These are phyloP conservation scores for Pipistrellus pygmaeus DNA, from an alignment of 2,797 vertebrate species.

Conservation along the genomic window DNA sequence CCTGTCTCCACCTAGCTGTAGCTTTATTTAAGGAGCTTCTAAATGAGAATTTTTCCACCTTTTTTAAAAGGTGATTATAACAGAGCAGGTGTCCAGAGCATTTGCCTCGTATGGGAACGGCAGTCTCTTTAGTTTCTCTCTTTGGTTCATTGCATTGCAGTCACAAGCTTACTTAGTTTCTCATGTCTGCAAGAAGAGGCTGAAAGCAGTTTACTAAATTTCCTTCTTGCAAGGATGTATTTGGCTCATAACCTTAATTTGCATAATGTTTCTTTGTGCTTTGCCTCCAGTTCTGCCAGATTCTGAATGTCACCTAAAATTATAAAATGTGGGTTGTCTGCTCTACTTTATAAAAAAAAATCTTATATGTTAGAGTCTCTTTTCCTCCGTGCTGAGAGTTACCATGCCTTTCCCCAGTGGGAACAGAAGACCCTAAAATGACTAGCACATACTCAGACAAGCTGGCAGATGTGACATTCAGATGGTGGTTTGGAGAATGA, in stretches of 20 bases:
- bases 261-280: conserved; percentile 62
- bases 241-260: not conserved
- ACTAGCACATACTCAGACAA: not conserved
- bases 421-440: not conserved
- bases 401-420: not conserved
- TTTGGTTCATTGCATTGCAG: not conserved
- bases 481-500: conserved; percentile 52
- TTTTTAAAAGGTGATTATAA: not conserved
- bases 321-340: conserved; percentile 7
- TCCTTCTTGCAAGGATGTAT: conserved; percentile 61
- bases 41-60: not conserved
- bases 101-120: not conserved
- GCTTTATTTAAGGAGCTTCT: not conserved
- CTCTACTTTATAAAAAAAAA: not conserved
- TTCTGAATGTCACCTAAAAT: conserved; percentile 65
- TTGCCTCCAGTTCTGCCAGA: conserved; percentile 65
- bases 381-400: not conserved
- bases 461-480: conserved; percentile 58
- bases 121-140: not conserved
- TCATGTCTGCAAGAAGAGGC: conserved; percentile 38
- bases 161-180: not conserved
- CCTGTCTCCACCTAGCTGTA: not conserved
- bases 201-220: not conserved
- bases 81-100: not conserved
- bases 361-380: not conserved